Evolutionary conservation across 2,888 invertebrate species (phyloP), one percentile per base, ranked within the genome.

Genomic region (Meliscaeva auricollis): DNA sequence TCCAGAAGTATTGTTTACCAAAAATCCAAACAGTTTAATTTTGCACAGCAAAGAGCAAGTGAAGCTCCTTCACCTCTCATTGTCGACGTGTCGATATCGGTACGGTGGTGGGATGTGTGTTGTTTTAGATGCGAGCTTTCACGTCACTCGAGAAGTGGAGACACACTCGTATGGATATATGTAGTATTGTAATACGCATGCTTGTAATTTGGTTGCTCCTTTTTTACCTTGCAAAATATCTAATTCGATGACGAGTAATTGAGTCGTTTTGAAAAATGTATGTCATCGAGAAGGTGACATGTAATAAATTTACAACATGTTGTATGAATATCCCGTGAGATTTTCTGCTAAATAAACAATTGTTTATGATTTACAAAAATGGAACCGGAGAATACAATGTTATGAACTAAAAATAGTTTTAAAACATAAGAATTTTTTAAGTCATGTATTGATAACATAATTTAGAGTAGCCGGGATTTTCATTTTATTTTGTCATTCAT

Each of bases 1-100:
- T 69, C 58, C 81, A 77, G 81, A 68, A 58, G 69, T 64, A 81
- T 85, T 85, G 85, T 85, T 85, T 85, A 85, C 76, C 73, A 73
- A 70, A 83, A 74, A 85, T 73, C 72, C 72, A 80, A 75, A 74
- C 75, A 76, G 48, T 41, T 84, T 72, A 66, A 80, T 84, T 75
- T 60, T 52, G 58, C 66, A 66, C 46, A 44, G 64, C 41, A 64
- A 58, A 62, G 70, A 76, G 70, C 56, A 26, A 38, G n/a, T 2
- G 73, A 76, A 85, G 85, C 81, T 81, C 68, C 81, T 85, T 76
- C 20, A 30, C 26, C 50, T 64, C 69, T 64, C 69, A 32, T 58
- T 76, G 35, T 46, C 72, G 72, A 72, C 54, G 15, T 54, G 26
- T 26, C 44, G 66, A 56, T 50, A 32, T 11, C 32, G 32, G 26